phyloP scores from a whole-genome alignment of 2,113 vertebrate genomes.

The Antigone vipio region DNA sequence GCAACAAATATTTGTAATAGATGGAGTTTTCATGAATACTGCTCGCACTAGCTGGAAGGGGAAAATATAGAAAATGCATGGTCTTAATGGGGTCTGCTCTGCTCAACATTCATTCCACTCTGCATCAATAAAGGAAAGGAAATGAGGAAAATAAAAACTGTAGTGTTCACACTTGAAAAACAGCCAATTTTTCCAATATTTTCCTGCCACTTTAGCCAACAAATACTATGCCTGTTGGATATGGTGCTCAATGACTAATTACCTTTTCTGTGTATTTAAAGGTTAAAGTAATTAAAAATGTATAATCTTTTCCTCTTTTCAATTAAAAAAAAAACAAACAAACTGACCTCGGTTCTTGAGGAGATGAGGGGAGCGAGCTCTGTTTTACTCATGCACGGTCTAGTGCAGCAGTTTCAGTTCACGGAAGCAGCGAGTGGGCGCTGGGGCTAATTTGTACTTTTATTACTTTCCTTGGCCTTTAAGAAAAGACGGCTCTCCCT shows the following conservation, averaged over 20 bases:
- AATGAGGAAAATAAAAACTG: not conserved
- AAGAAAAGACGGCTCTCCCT: not conserved
- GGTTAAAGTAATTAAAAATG: not conserved
- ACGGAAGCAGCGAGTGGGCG: not conserved
- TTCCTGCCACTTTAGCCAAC: not conserved
- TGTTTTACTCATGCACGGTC: not conserved
- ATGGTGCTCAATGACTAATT: not conserved
- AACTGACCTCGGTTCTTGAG: not conserved
- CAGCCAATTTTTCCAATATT: not conserved
- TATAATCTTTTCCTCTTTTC: not conserved
- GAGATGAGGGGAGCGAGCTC: not conserved
- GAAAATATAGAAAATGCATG: too few relatives aligned
- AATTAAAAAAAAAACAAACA: not conserved
- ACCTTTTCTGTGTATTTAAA: not conserved
- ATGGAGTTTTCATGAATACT: not conserved
- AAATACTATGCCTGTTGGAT: not conserved
- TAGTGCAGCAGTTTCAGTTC: not conserved
- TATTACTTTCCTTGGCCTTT: not conserved
- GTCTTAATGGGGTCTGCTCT: not conserved
- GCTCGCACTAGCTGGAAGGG: not conserved
- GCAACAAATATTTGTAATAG: not conserved
- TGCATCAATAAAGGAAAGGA: too few relatives aligned
- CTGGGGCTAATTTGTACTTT: not conserved
- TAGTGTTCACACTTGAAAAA: not conserved
- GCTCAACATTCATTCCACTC: not conserved